phyloP scores from a whole-genome alignment of 2,888 invertebrate species.

The Coecobrya sp. region DNA sequence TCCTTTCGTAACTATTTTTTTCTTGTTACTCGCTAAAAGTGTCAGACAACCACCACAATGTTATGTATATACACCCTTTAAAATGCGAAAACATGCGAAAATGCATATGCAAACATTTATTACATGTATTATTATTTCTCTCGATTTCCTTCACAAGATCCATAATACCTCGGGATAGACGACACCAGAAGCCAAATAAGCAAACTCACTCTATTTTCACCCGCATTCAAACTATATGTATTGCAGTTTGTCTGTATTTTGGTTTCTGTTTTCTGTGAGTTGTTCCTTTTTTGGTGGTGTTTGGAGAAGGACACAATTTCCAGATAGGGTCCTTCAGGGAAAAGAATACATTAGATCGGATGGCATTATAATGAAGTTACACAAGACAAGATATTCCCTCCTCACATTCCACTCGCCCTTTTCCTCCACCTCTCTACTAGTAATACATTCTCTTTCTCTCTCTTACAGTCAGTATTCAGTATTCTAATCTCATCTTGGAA shows the following conservation, averaged over 20 bases:
- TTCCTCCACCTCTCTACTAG: no score
- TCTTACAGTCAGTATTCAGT: no score
- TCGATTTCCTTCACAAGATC: conserved; percentile 17
- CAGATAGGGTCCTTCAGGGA: conserved; percentile 61
- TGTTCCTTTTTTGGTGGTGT: not conserved
- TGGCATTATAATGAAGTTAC: conserved; percentile 75
- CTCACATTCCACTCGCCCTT: conserved; percentile 1
- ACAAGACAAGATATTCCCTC: conserved; percentile 37
- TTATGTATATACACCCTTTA: not conserved
- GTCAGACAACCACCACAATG: no score
- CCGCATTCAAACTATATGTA: not conserved
- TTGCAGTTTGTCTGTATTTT: not conserved
- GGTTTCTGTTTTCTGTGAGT: not conserved
- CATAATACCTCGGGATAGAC: not conserved
- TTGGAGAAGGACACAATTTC: conserved; percentile 23
- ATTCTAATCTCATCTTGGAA: conserved; percentile 44
- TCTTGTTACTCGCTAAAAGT: no score
- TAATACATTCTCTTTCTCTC: no score
- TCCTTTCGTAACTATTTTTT: no score
- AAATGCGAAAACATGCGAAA: not conserved
- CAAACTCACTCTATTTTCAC: not conserved
- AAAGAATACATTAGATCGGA: conserved; percentile 74
- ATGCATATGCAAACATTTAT: not conserved
- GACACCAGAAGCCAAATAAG: conserved; percentile 4
- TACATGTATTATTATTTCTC: conserved; percentile 5